These are phyloP conservation scores for Drosophila buzzatii DNA, from an alignment of 2,888 invertebrate species.

Conservation along the genomic window DNA sequence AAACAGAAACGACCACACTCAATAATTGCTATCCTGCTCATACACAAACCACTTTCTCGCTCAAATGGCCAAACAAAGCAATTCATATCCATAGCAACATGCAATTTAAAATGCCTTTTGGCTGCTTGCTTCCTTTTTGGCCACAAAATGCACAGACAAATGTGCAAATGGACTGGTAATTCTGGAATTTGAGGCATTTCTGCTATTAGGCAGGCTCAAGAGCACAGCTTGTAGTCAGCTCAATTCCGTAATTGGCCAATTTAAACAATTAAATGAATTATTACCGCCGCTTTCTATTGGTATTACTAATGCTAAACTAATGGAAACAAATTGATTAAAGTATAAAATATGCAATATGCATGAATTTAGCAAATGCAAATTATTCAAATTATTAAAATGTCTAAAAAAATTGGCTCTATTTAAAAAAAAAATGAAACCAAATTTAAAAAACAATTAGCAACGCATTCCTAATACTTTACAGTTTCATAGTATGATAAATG, in stretches of 20 bases:
- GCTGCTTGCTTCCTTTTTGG: constrained; percentile 14
- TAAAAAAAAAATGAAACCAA: too few species aligned
- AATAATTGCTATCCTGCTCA: constrained; percentile 40
- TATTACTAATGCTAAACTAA: too few species aligned
- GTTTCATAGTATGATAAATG: neutral
- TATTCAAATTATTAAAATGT: too few species aligned
- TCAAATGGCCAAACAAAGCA: constrained; percentile 16
- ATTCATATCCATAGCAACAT: neutral
- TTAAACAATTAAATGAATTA: neutral
- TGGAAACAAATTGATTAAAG: neutral
- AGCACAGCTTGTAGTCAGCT: neutral
- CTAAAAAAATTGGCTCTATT: too few species aligned
- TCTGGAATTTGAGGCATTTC: neutral
- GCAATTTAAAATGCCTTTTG: constrained; percentile 10
- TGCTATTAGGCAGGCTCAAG: neutral
- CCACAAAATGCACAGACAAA: constrained; percentile 8
- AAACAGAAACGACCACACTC: constrained; percentile 30
- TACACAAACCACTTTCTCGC: constrained; percentile 5
- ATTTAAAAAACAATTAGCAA: too few species aligned
- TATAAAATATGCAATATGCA: neutral
- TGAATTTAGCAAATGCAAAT: too few species aligned
- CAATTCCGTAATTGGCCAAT: constrained; percentile 9
- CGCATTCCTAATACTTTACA: too few species aligned
- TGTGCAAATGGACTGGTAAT: neutral
- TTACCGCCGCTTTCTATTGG: neutral